phyloP scores from a whole-genome alignment of 2,797 vertebrate genomes.

The Alca torda region DNA sequence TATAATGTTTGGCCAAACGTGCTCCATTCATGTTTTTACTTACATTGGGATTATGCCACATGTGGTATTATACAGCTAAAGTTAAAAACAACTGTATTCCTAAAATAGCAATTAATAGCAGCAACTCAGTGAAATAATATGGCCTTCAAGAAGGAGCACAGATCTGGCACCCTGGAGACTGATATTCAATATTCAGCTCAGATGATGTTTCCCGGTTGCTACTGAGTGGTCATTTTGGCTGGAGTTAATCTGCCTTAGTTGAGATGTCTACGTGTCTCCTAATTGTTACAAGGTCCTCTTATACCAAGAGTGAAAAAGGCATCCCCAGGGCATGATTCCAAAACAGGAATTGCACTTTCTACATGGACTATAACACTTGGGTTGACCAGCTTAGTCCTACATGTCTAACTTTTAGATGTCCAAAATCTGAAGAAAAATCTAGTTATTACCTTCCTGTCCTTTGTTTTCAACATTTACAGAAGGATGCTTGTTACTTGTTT shows the following conservation, averaged over 20 bases:
- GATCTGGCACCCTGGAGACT: neutral
- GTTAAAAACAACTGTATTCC: neutral
- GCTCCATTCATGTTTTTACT: neutral
- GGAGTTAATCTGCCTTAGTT: neutral
- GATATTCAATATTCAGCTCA: neutral
- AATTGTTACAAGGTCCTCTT: neutral
- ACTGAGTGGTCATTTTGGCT: neutral
- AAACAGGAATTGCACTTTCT: neutral
- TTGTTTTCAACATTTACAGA: neutral
- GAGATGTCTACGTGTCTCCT: neutral
- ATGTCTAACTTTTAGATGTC: neutral
- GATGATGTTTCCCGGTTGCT: neutral
- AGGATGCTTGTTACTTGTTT: neutral
- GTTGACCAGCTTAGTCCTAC: neutral
- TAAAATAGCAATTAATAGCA: neutral
- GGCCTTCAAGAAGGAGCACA: neutral
- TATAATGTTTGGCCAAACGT: neutral
- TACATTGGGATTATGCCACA: neutral
- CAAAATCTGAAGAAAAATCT: neutral
- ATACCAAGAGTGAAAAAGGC: neutral
- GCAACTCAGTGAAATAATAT: neutral
- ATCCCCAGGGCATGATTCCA: neutral
- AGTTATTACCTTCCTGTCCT: neutral
- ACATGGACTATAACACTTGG: neutral
- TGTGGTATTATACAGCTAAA: neutral